Base-by-base conservation (phyloP, 2,113 vertebrate genomes). In the Phyllostomus discolor region DNA sequence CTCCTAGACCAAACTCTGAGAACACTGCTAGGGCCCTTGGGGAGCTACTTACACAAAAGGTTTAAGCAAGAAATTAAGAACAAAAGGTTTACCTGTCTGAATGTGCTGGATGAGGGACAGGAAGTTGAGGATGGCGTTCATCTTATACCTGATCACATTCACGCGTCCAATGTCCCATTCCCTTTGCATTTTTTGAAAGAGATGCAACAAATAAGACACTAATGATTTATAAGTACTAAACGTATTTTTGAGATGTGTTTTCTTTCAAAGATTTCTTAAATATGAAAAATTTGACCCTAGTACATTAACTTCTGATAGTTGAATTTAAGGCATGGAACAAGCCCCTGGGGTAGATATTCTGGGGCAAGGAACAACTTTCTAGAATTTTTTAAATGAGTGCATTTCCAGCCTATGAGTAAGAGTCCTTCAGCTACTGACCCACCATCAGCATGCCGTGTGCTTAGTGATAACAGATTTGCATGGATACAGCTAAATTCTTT, bases 211-310 rank as follows among this genome's bases (percentile, higher is more conserved):
- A 81, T 57, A 83, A 78, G 41, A 16, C 72, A 33, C n/a, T 33
- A 26, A 22, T 91, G 9, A 72, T n/a, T 73, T 85, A 28, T 9
- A 17, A 76, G 11, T 57, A 91, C 19, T 64, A 24, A 95, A 50
- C 88, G 31, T 81, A 48, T 76, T 80, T 90, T 88, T 20, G 33
- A 79, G 15, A 79, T 93, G n/a, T 91, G 7, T 43, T 93, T 93
- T 90, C 19, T 62, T 79, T 75, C 59, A 6, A n/a, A 54, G 31
- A 11, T 73, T 94, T 91, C 78, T 94, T 95, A 94, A 88, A 87
- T 83, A 43, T 41, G 31, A 93, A 97, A 84, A 17, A 24, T 28
- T 95, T n/a, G 35, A 38, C 12, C 33, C 16, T 15, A 64, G 20
- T 7, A 81, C 38, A 78, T 82, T 88, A 75, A 67, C 79, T 64